phyloP scores from a whole-genome alignment of 2,797 vertebrate species.

The Passerculus sandwichensis region DNA sequence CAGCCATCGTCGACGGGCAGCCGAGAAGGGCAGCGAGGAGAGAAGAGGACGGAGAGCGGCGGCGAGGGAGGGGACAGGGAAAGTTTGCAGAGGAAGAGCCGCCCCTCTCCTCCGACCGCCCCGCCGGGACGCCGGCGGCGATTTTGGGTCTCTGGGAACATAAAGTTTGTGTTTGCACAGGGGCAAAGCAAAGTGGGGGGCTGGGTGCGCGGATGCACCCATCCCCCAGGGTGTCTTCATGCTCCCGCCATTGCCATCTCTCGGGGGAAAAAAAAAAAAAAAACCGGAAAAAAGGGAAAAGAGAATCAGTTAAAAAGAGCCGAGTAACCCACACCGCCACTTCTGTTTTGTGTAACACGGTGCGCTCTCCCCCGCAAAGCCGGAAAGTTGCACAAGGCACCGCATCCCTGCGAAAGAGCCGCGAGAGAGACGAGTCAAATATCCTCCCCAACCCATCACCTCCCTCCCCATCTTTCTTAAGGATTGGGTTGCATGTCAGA shows the following conservation, averaged over 20 bases:
- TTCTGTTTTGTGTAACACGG: slow-evolving; percentile 3
- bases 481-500: not conserved
- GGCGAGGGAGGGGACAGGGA: slow-evolving; percentile 46
- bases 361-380: not conserved
- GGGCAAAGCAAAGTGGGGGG: not conserved
- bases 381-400: not conserved
- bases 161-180: not conserved
- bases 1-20: slow-evolving; percentile 37
- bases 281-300: not conserved
- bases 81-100: slow-evolving; percentile 78
- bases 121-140: not conserved
- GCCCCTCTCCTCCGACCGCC: slow-evolving; percentile 64
- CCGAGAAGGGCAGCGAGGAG: not conserved
- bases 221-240: not conserved
- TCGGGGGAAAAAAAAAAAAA: not conserved
- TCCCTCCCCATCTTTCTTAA: not conserved
- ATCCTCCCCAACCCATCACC: not conserved
- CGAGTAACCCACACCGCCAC: not conserved
- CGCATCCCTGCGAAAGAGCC: not conserved
- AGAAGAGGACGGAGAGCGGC: not conserved
- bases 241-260: not conserved
- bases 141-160: not conserved
- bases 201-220: not conserved
- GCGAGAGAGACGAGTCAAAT: not conserved
- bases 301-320: not conserved